A percentile compares a stretch with the other conserved stretches of the same genome.
phyloP scores from a whole-genome alignment of 2,113 vertebrate genomes.

The Ailurus styani region DNA sequence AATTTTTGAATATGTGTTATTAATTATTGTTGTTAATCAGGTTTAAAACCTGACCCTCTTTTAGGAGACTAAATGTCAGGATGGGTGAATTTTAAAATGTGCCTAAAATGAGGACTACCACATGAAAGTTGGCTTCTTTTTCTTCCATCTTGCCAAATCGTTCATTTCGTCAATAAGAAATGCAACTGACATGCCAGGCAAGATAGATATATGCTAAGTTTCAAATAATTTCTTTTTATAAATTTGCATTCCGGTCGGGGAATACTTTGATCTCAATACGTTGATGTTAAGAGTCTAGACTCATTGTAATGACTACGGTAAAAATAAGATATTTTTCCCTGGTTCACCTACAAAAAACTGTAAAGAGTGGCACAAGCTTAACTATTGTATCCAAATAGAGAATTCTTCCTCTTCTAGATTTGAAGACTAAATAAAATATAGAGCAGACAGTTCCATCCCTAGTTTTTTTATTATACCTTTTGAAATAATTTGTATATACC shows the following conservation, averaged over 20 bases:
- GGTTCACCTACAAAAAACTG: constrained; percentile 35
- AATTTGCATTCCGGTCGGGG: constrained; percentile 50
- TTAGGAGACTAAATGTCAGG: constrained; percentile 44
- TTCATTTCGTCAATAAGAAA: constrained; percentile 70
- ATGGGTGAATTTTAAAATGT: constrained; percentile 60
- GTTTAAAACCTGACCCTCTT: constrained; percentile 58
- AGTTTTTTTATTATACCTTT: constrained; percentile 61
- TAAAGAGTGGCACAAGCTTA: constrained; percentile 43
- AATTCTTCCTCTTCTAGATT: constrained; percentile 54
- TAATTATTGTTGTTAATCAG: constrained; percentile 39
- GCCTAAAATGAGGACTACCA: constrained; percentile 16
- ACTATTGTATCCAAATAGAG: constrained; percentile 46
- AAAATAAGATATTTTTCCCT: constrained; percentile 21
- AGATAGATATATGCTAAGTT: neutral
- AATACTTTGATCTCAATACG: constrained; percentile 10
- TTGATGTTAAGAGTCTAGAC: constrained; percentile 38
- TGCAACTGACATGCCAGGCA: neutral
- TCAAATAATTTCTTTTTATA: constrained; percentile 49
- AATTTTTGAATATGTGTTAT: constrained; percentile 56
- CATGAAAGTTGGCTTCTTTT: constrained; percentile 65
- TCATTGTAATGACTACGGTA: constrained; percentile 9
- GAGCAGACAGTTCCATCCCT: constrained; percentile 46
- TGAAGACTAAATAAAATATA: constrained; percentile 67
- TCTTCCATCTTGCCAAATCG: constrained; percentile 25
- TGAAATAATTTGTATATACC: constrained; percentile 70